A percentile compares a stretch with the other conserved stretches of the same genome.
These are phyloP conservation scores for Nudaria mundana DNA, from an alignment of 2,888 invertebrate species.

Conservation along the genomic window DNA sequence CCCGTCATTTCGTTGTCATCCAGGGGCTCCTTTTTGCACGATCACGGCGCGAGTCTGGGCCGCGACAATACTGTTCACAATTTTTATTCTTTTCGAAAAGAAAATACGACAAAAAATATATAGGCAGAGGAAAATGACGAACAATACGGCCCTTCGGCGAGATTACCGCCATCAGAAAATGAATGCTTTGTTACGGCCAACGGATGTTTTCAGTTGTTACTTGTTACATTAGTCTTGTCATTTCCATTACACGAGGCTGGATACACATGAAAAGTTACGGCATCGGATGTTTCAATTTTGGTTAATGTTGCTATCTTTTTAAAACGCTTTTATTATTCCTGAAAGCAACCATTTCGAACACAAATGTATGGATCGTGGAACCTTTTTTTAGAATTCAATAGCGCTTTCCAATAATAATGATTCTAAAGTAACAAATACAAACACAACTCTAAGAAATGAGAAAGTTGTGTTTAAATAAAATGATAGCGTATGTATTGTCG, in stretches of 20 bases:
- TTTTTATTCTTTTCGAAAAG: constrained; percentile 75
- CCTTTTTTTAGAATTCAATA: constrained; percentile 15
- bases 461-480: neutral
- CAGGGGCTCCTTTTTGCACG: constrained; percentile 73
- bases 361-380: constrained; percentile 8
- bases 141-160: constrained; percentile 78
- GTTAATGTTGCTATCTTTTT: constrained; percentile 33
- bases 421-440: neutral
- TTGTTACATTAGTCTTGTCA: constrained; percentile 75
- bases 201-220: constrained; percentile 74
- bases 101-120: constrained; percentile 61
- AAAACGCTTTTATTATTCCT: constrained; percentile 26
- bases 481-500: neutral
- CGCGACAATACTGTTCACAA: constrained; percentile 77
- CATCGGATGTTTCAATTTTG: constrained; percentile 54
- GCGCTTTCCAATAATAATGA: constrained; percentile 5
- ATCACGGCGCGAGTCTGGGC: constrained; percentile 70
- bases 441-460: neutral
- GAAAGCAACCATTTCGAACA: constrained; percentile 18
- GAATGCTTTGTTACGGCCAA: constrained; percentile 76
- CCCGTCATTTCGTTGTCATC: constrained; percentile 80
- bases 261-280: constrained; percentile 58
- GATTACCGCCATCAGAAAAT: constrained; percentile 80
- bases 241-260: constrained; percentile 61
- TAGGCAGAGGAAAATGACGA: constrained; percentile 67